A percentile compares a stretch with the other conserved stretches of the same genome.
These are phyloP conservation scores for Lasioglossum lativentre DNA, from an alignment of 2,888 invertebrate species.

Conservation along the genomic window DNA sequence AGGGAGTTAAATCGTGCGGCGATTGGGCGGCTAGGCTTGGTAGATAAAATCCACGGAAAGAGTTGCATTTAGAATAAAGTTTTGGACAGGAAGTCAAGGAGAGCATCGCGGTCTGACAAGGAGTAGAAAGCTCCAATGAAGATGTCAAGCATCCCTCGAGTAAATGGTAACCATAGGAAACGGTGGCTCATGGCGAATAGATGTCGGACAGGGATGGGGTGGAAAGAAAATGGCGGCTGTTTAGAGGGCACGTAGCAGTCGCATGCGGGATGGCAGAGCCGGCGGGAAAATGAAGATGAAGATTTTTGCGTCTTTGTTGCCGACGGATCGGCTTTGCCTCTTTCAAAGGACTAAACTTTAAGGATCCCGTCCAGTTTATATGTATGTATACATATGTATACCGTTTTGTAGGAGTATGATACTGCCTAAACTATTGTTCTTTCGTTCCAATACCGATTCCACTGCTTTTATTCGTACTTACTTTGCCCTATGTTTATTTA, in stretches of 20 bases:
- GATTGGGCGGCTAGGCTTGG: neutral
- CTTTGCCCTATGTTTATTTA: neutral
- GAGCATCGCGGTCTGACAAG: slow-evolving; percentile 52
- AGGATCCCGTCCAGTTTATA: slow-evolving; percentile 44
- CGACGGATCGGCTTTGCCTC: slow-evolving; percentile 59
- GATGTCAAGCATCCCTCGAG: slow-evolving; percentile 72
- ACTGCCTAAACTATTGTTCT: neutral
- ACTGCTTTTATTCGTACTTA: neutral
- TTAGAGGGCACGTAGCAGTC: slow-evolving; percentile 65
- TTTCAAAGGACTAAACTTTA: slow-evolving; percentile 51
- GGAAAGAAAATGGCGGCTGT: slow-evolving; percentile 78
- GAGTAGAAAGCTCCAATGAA: slow-evolving; percentile 70
- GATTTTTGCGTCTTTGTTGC: slow-evolving; percentile 66
- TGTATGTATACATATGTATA: neutral
- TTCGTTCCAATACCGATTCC: neutral
- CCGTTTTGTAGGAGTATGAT: neutral
- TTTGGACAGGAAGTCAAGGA: slow-evolving; percentile 26
- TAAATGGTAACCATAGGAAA: slow-evolving; percentile 76
- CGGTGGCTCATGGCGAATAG: slow-evolving; percentile 72
- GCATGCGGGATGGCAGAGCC: slow-evolving; percentile 56
- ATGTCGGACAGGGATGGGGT: slow-evolving; percentile 63
- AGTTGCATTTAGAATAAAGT: neutral
- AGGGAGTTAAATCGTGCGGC: neutral
- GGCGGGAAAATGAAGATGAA: slow-evolving; percentile 69
- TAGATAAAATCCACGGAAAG: slow-evolving; percentile 4